These are phyloP conservation scores for Amphipyra berbera DNA, from an alignment of 2,888 invertebrate genomes.

Conservation along the genomic window DNA sequence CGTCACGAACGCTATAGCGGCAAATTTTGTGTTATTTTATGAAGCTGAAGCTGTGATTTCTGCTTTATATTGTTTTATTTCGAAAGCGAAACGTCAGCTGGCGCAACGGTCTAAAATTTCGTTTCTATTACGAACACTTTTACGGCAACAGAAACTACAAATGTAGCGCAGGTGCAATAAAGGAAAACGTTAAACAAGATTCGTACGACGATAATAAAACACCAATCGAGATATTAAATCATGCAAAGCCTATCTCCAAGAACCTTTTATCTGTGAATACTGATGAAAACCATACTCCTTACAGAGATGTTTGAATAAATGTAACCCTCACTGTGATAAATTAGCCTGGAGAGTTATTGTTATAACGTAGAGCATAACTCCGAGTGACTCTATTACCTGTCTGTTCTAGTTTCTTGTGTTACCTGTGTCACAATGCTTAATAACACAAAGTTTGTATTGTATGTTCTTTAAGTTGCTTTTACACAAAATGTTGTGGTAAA, in stretches of 20 bases:
- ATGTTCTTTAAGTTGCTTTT: slow-evolving; percentile 13
- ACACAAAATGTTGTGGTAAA: not conserved
- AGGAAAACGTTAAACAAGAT: slow-evolving; percentile 30
- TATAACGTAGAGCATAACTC: slow-evolving; percentile 16
- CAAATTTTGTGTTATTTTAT: slow-evolving; percentile 22
- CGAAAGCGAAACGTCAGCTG: slow-evolving; percentile 12
- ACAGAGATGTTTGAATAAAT: slow-evolving; percentile 35
- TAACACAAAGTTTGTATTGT: slow-evolving; percentile 9
- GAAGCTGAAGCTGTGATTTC: slow-evolving; percentile 13
- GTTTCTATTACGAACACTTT: slow-evolving; percentile 39
- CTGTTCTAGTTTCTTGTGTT: slow-evolving; percentile 28
- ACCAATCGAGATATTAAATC: slow-evolving; percentile 33
- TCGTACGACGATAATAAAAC: slow-evolving; percentile 37
- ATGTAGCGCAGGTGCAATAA: slow-evolving; percentile 40
- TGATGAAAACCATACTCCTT: not conserved
- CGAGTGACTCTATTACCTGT: slow-evolving; percentile 22
- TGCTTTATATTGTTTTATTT: slow-evolving; percentile 25
- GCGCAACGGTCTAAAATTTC: slow-evolving; percentile 31
- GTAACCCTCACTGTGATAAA: slow-evolving; percentile 23
- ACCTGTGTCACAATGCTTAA: slow-evolving; percentile 8
- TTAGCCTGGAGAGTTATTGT: slow-evolving; percentile 32
- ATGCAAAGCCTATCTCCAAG: slow-evolving; percentile 24
- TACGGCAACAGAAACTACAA: slow-evolving; percentile 35
- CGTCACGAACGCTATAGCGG: not conserved
- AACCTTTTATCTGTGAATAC: slow-evolving; percentile 26